These are phyloP conservation scores for Patiria miniata DNA, from an alignment of 35 echinoderm and acorn worm genomes.

Conservation along the genomic window DNA sequence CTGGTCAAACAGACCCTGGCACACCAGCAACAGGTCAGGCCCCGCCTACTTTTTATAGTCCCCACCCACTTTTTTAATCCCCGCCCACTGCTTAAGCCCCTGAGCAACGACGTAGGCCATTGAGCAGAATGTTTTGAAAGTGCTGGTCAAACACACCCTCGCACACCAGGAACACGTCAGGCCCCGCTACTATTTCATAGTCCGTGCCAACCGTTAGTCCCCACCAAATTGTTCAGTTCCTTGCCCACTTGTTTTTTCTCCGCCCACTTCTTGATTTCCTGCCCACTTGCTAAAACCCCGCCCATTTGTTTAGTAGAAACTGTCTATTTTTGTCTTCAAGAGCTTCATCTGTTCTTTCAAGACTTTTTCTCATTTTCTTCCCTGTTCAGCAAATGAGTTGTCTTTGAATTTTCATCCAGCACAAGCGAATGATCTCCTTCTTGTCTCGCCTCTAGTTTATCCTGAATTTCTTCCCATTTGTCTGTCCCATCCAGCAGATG, in stretches of 20 bases:
- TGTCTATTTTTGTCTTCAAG: too few species aligned
- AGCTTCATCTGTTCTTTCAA: too few species aligned
- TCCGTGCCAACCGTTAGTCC: too few species aligned
- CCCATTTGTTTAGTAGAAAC: not conserved
- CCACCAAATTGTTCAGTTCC: not conserved
- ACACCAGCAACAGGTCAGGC: slow-evolving; percentile 95
- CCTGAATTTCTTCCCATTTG: too few species aligned
- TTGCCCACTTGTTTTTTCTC: not conserved
- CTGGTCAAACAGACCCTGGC: slow-evolving; percentile 97
- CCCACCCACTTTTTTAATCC: not conserved
- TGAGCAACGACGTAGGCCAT: slow-evolving; percentile 99
- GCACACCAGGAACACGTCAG: slow-evolving; percentile 98
- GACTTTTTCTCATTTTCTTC: too few species aligned
- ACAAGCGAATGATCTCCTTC: too few species aligned
- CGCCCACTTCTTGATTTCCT: not conserved
- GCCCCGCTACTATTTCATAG: not conserved
- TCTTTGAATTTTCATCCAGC: too few species aligned
- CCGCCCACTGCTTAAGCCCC: not conserved
- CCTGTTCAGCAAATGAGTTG: too few species aligned
- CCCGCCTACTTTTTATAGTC: not conserved
- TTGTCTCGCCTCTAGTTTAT: too few species aligned
- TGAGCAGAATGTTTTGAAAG: slow-evolving; percentile 99
- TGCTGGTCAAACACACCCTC: slow-evolving; percentile 95
- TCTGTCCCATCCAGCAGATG: too few species aligned
- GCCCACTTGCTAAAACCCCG: not conserved